phyloP scores from a whole-genome alignment of 2,113 vertebrate genomes.

The Suricata suricatta region DNA sequence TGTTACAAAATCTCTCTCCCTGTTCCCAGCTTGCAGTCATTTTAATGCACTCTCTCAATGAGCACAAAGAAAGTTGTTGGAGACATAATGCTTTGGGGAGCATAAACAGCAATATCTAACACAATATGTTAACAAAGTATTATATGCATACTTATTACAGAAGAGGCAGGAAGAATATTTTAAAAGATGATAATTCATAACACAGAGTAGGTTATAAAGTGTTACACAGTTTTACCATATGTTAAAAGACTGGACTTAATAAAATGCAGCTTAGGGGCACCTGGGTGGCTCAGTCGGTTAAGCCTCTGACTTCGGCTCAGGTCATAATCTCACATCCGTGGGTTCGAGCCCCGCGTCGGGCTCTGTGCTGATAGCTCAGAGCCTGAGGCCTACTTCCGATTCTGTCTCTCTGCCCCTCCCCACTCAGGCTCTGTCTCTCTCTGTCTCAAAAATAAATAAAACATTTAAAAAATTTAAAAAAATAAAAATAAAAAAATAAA shows the following conservation, averaged over 20 bases:
- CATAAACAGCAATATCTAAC: background rate
- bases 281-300: too few relatives aligned
- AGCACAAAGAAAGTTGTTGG: background rate
- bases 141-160: constrained; percentile 43
- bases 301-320: too few relatives aligned
- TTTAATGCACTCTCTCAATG: background rate
- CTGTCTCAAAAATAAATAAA: too few relatives aligned
- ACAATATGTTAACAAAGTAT: constrained; percentile 44
- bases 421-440: too few relatives aligned
- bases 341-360: too few relatives aligned
- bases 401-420: too few relatives aligned
- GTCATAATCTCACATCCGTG: too few relatives aligned
- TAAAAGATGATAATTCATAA: constrained; percentile 54
- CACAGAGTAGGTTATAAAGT: constrained; percentile 53
- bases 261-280: background rate
- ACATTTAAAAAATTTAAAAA: too few relatives aligned
- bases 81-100: background rate
- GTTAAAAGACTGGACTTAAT: constrained; percentile 69
- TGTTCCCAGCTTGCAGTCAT: background rate
- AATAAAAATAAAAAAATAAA: background rate
- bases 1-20: background rate
- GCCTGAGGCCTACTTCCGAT: too few relatives aligned
- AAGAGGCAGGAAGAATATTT: constrained; percentile 65
- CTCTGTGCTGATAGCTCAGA: too few relatives aligned
- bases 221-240: constrained; percentile 72